Base-by-base conservation (phyloP, 2,888 invertebrate species). In the Chaetogeoica ovagalla region DNA sequence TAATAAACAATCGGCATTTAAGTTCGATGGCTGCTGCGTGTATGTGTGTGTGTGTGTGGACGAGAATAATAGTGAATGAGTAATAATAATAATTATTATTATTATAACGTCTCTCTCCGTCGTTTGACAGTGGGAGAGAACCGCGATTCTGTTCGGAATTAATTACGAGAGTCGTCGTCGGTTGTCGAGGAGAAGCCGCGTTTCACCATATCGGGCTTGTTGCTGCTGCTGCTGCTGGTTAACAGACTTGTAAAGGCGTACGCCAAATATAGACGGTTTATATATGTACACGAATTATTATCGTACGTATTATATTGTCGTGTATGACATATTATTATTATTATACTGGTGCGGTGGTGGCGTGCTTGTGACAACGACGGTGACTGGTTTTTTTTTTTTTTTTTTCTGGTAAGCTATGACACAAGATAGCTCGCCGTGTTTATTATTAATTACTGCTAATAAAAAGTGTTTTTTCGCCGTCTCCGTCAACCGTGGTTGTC, bases 361-460 rank as follows among this genome's bases (percentile, higher is more conserved):
- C 4, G 30, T 39, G 19, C 39, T 55, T 30, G 59, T 59, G 23
- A 66, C 57, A 19, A 15, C 23, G 43, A n/a, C 7, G 19, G 39
- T 23, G 57, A 66, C 57, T 66, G 59, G 75, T 76, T 66, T 30
- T 30, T 30, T 30, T 30, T 2, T 30, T 30, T 30, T 30, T 1
- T 30, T n/a, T 1, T 68, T n/a, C 30, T 7, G 9, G 23, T 23
- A 57, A 23, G 23, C 8, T 43, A 39, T 66, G 65, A 57, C 57
- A 23, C n/a, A n/a, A n/a, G n/a, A 57, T 43, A 48, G 48, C 15
- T 11, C 13, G 48, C 13, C 48, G 48, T 66, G 23, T 66, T 65
- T 75, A 75, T 65, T 75, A 75, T 75, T 75, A 75, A 75, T 68
- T 76, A 59, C 19, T 59, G 15, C 15, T 68, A 43, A 68, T 68